Evolutionary conservation across 2,888 invertebrate species (phyloP).

Genomic region (Epicampocera succincta): DNA sequence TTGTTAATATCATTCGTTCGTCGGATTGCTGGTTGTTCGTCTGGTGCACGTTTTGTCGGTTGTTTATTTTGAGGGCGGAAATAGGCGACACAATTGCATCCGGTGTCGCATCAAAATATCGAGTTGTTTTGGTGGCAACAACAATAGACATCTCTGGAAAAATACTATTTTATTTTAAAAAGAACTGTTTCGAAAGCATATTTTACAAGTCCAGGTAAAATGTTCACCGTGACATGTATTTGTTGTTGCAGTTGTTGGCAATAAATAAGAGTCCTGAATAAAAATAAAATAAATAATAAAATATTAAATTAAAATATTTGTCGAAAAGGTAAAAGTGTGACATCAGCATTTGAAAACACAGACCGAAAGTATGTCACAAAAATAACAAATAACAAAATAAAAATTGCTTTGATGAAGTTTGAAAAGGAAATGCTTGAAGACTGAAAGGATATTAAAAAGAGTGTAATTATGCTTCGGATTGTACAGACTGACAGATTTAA

Average conservation of each 20-base stretch:
- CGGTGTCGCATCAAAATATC: constrained; percentile 57
- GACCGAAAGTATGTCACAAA: constrained; percentile 36
- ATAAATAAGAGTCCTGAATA: not conserved
- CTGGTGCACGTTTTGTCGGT: constrained; percentile 14
- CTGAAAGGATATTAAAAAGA: constrained; percentile 28
- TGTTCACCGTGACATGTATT: constrained; percentile 41
- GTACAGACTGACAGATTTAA: not conserved
- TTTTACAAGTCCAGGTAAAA: constrained; percentile 21
- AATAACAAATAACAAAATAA: constrained; percentile 17
- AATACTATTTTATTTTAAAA: constrained; percentile 29
- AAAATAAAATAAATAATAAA: constrained; percentile 23
- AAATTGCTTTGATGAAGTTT: constrained; percentile 14
- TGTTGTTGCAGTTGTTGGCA: not conserved
- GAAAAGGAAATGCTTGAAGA: constrained; percentile 26
- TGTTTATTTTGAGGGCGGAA: constrained; percentile 52
- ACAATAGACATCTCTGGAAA: constrained; percentile 8
- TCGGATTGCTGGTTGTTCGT: constrained; percentile 32
- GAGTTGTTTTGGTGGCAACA: constrained; percentile 37
- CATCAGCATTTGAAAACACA: constrained; percentile 18
- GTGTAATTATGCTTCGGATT: constrained; percentile 9
- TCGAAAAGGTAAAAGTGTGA: constrained; percentile 30
- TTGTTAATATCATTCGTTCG: constrained; percentile 6
- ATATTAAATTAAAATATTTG: constrained; percentile 21
- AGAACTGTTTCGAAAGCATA: constrained; percentile 23
- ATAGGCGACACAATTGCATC: constrained; percentile 61